Conservation (phyloP, 2,797 vertebrate genomes). For the Rhinophrynus dorsalis region DNA sequence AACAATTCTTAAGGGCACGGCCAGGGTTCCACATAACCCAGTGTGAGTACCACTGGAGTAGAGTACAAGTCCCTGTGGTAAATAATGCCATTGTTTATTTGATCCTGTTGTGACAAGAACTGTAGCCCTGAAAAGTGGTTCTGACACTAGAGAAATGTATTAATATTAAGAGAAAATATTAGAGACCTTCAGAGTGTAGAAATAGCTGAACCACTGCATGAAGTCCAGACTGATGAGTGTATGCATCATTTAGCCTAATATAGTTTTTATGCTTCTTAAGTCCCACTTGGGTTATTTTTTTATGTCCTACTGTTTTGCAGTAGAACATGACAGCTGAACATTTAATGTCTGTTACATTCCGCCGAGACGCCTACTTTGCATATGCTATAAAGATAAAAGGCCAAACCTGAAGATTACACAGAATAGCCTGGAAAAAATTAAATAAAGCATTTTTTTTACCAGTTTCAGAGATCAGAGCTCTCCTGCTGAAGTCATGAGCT, state of each 20-base stretch:
- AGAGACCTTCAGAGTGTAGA: conserved; percentile 52
- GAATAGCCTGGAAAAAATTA: conserved; percentile 43
- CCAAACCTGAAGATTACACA: conserved; percentile 48
- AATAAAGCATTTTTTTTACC: background rate
- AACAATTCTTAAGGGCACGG: no score
- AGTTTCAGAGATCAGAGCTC: conserved; percentile 9
- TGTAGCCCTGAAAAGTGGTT: conserved; percentile 57
- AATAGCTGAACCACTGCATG: conserved; percentile 57
- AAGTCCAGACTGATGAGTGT: conserved; percentile 57
- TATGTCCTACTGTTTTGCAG: conserved; percentile 53
- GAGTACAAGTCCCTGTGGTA: no score
- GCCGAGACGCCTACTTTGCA: conserved; percentile 40
- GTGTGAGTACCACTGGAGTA: no score
- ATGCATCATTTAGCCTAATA: conserved; percentile 57
- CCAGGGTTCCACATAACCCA: no score
- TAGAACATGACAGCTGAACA: conserved; percentile 49
- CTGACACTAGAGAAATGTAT: conserved; percentile 60
- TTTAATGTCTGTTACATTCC: conserved; percentile 44
- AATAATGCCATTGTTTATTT: background rate
- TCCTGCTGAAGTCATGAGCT: background rate
- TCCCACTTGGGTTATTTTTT: conserved; percentile 58
- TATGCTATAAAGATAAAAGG: conserved; percentile 44
- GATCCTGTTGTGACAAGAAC: conserved; percentile 65
- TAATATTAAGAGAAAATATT: conserved; percentile 62
- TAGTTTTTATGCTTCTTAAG: conserved; percentile 42